Percentiles rank a stretch among this genome's conserved stretches.
Conservation (phyloP, 2,113 vertebrate genomes). For the Oreochromis spilurus region DNA sequence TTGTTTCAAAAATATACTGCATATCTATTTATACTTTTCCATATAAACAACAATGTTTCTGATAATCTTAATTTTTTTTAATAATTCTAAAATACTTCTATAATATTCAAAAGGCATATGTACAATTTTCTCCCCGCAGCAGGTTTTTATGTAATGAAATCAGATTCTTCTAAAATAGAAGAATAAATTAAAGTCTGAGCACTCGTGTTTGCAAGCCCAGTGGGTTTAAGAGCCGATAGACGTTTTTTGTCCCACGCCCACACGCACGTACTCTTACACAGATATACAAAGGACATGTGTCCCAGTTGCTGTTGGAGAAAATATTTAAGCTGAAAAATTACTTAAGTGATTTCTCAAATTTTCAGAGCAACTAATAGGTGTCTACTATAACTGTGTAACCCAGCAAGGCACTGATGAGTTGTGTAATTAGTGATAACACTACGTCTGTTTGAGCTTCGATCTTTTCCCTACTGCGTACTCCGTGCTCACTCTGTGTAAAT, state of each 20-base stretch:
- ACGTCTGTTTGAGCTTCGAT: not conserved
- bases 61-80: constrained; percentile 48
- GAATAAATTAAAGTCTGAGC: constrained; percentile 66
- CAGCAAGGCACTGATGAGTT: not conserved
- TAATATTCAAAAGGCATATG: constrained; percentile 67
- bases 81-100: constrained; percentile 76
- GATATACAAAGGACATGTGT: not conserved
- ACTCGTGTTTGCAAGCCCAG: not conserved
- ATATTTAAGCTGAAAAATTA: not conserved
- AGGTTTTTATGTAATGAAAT: constrained; percentile 49
- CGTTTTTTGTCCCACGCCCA: not conserved
- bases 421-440: not conserved
- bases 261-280: not conserved
- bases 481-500: not conserved
- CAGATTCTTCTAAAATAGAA: constrained; percentile 76
- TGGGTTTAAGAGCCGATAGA: constrained; percentile 45
- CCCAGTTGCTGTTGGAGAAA: constrained; percentile 8
- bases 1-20: constrained; percentile 60
- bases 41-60: constrained; percentile 56
- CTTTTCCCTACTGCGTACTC: not conserved
- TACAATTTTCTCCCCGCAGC: constrained; percentile 58
- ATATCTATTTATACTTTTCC: constrained; percentile 64
- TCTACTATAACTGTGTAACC: not conserved
- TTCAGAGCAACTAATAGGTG: not conserved
- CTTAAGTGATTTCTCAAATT: not conserved